Conservation (phyloP, 1,140 invertebrate genomes). For the Dinoponera quadriceps region DNA sequence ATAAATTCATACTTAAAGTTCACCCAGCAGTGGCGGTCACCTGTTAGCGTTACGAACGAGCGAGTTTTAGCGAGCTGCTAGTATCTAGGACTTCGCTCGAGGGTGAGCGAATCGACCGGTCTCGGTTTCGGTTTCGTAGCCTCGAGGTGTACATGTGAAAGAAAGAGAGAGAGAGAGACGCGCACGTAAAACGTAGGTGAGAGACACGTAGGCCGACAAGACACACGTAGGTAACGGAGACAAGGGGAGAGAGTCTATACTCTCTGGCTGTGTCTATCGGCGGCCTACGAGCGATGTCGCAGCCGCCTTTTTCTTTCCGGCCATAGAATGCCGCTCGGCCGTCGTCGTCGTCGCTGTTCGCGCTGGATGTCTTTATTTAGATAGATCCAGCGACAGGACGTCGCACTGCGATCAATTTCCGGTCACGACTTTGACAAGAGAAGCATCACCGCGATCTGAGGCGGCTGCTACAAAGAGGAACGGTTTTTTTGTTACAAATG, state of each 20-base stretch:
- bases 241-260: conserved; percentile 32
- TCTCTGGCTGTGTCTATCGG: not conserved
- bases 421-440: not conserved
- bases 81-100: conserved; percentile 37
- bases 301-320: conserved; percentile 11
- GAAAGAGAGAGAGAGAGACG: no score
- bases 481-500: no score
- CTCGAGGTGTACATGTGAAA: not conserved
- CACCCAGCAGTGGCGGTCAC: conserved; percentile 17
- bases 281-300: conserved; percentile 35
- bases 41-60: conserved; percentile 37
- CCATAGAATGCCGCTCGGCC: conserved; percentile 1
- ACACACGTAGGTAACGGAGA: conserved; percentile 41
- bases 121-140: conserved; percentile 25
- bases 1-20: conserved; percentile 48
- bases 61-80: not conserved
- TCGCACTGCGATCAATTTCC: conserved; percentile 1
- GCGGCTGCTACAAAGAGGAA: no score
- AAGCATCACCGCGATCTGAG: not conserved
- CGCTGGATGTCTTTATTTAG: conserved; percentile 55
- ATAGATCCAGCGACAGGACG: conserved; percentile 15
- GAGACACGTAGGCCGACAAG: conserved; percentile 33
- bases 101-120: conserved; percentile 51
- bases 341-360: not conserved
- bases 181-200: conserved; percentile 31